Evolutionary conservation across 2,797 vertebrate genomes (phyloP).

Genomic region (Phataginus tetradactyla): DNA sequence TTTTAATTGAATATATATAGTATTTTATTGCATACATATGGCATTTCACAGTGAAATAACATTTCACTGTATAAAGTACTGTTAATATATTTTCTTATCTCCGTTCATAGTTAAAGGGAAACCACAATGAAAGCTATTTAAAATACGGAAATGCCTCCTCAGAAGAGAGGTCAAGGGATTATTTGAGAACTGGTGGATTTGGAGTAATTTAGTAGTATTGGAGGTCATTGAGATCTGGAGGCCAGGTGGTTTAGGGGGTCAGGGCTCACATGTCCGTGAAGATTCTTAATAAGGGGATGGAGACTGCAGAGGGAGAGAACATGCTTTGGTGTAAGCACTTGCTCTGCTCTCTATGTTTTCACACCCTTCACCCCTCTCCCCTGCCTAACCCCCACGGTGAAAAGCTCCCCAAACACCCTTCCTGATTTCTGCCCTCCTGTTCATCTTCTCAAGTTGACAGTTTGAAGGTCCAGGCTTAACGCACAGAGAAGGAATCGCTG

Average conservation of each 20-base stretch:
- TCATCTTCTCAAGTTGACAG: background rate
- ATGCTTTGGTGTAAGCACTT: background rate
- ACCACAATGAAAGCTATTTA: conserved; percentile 33
- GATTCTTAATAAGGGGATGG: background rate
- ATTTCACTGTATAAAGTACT: background rate
- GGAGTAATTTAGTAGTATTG: background rate
- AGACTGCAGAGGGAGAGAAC: background rate
- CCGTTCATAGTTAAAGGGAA: conserved; percentile 55
- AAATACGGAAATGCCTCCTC: conserved; percentile 43
- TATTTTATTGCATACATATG: background rate
- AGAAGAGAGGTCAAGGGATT: conserved; percentile 32
- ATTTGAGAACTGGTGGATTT: conserved; percentile 6
- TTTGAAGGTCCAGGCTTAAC: background rate
- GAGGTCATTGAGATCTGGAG: background rate
- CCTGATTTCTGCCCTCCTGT: background rate
- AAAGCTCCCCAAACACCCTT: background rate
- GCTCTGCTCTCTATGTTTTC: background rate
- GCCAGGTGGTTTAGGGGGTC: background rate
- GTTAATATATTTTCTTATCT: conserved; percentile 19
- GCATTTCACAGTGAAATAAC: background rate
- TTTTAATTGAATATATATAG: background rate
- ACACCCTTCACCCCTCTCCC: too few relatives aligned
- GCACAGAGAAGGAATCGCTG: background rate
- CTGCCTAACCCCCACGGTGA: too few relatives aligned
- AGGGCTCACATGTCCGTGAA: background rate